Evolutionary conservation across 2,888 invertebrate genomes (phyloP).

Genomic region (Conomelus anceps): DNA sequence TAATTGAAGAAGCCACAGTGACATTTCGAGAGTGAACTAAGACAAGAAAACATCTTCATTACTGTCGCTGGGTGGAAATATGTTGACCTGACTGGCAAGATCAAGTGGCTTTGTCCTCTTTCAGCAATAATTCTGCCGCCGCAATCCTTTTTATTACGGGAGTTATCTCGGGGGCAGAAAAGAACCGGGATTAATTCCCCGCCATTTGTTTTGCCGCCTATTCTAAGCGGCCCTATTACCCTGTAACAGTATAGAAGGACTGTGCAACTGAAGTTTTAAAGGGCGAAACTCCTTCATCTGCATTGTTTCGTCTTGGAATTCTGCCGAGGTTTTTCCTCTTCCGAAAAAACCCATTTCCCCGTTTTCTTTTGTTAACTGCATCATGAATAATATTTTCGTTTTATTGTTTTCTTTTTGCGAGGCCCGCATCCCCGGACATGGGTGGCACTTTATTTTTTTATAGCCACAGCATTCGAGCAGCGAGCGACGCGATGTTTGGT

Average conservation of each 20-base stretch:
- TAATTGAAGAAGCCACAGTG: not conserved
- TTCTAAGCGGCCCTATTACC: not conserved
- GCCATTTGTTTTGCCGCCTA: not conserved
- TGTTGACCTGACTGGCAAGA: not conserved
- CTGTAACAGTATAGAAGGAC: not conserved
- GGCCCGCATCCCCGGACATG: not conserved
- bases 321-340: not conserved
- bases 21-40: not conserved
- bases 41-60: not conserved
- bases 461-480: not conserved
- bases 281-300: not conserved
- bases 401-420: not conserved
- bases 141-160: not conserved
- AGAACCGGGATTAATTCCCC: not conserved
- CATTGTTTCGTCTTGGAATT: not conserved
- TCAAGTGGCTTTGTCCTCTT: not conserved
- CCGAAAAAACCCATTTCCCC: not conserved
- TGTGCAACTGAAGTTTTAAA: not conserved
- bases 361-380: not conserved
- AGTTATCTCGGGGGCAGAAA: not conserved
- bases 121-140: not conserved
- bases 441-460: not conserved
- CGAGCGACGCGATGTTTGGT: not conserved
- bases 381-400: not conserved
- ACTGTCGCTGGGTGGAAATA: not conserved